Conservation (phyloP, 2,797 vertebrate species). For the Ptychobarbus kaznakovi region DNA sequence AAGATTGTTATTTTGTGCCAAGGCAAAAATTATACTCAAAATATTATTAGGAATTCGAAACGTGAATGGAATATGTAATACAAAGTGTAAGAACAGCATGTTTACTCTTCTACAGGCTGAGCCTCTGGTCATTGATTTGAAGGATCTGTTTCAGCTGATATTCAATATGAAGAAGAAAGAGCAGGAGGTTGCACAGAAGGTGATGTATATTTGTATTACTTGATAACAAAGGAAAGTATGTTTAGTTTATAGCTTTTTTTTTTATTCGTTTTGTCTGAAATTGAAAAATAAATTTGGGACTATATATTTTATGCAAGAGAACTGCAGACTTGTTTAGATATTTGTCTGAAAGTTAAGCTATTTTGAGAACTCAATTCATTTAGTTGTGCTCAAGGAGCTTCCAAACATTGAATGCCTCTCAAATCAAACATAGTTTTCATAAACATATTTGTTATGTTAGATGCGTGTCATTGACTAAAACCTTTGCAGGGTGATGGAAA, state of each 20-base stretch:
- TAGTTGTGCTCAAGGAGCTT: not conserved
- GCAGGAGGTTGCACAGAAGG: constrained; percentile 76
- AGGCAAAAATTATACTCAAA: not conserved
- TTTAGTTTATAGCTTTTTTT: too few species aligned
- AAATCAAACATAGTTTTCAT: not conserved
- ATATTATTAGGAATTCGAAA: not conserved
- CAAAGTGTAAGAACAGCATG: not conserved
- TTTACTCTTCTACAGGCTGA: constrained; percentile 82
- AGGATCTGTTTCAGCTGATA: constrained; percentile 96
- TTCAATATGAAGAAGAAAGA: constrained; percentile 94
- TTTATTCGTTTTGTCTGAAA: not conserved
- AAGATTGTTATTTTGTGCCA: not conserved
- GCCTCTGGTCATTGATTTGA: constrained; percentile 92
- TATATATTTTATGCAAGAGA: not conserved
- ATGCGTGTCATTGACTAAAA: not conserved
- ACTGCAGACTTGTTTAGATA: not conserved
- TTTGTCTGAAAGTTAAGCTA: not conserved
- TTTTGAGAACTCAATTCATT: not conserved
- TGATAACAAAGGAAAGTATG: not conserved
- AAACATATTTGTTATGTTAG: not conserved
- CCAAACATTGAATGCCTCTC: too few species aligned
- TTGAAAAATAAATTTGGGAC: not conserved
- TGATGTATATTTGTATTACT: not conserved
- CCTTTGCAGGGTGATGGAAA: constrained; percentile 81
- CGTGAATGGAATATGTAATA: not conserved